Base-by-base conservation (phyloP, 92 coral and sea anemone genomes). In the Actinostola sp. region DNA sequence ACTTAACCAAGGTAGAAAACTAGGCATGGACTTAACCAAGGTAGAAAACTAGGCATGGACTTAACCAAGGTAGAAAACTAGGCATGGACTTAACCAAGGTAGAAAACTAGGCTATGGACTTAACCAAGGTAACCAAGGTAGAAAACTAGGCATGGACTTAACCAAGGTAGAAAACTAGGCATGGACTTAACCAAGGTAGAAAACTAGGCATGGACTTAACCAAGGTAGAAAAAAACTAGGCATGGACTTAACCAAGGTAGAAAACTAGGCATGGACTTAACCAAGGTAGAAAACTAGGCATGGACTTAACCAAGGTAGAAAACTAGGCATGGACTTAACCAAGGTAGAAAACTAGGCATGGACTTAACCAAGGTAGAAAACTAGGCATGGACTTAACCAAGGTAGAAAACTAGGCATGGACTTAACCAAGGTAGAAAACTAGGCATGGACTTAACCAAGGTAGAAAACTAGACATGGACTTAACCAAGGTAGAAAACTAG, bases 11-110 rank as follows among this genome's bases (percentile, higher is more conserved):
- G 97, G 98, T 91, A 57, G 19, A 41, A 94, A 94, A 72, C 94
- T 94, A 31, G 98, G 98, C 66, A 94, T 94, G 98, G 98, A 94
- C 79, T 79, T 94, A 33, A 94, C 98, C 8, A 94, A 91, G 97
- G 98, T 91, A 57, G 19, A 41, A 94, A 94, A 72, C 94, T 94
- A 31, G 98, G 98, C 66, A 94, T 94, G 98, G 98, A 94, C 79
- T 79, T 94, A 33, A 94, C 98, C 8, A 94, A 91, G 97, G 98
- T 91, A 57, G 19, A 41, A 94, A 94, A 72, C 94, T 94, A 31
- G 98, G 98, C 66, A 94, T 94, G 98, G 98, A 94, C 79, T 79
- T 94, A 33, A 94, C 98, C 8, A 94, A 91, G 97, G 98, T 91
- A 57, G 19, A 41, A 94, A 94, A 72, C 94, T 94, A 31, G 98